These are phyloP conservation scores for Metridium senile DNA, from an alignment of 92 coral and sea anemone species.

Conservation along the genomic window DNA sequence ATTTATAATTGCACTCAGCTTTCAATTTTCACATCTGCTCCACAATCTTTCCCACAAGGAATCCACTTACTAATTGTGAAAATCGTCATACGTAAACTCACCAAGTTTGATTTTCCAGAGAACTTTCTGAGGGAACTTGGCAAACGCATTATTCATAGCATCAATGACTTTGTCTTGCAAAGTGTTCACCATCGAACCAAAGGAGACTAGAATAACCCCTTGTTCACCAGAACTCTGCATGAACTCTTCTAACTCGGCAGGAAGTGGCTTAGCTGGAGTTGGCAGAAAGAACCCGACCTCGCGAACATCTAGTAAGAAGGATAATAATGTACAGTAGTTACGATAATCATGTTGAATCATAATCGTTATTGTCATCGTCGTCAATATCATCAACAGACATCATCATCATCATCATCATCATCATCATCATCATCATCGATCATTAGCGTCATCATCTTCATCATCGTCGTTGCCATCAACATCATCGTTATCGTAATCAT, in stretches of 20 bases:
- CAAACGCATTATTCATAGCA: constrained; percentile 32
- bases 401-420: no score
- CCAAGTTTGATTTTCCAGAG: constrained; percentile 49
- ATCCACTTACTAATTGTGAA: not conserved
- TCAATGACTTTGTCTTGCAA: constrained; percentile 19
- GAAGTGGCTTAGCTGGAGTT: constrained; percentile 46
- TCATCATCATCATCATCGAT: no score
- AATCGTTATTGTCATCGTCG: no score
- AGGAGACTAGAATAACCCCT: constrained; percentile 58
- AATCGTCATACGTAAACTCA: not conserved
- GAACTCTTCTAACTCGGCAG: constrained; percentile 50
- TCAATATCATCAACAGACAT: no score
- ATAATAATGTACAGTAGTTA: no score
- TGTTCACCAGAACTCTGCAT: constrained; percentile 48
- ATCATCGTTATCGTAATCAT: no score
- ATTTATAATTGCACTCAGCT: no score
- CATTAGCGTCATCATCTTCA: no score
- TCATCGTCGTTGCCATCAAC: no score
- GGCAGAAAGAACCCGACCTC: constrained; percentile 46
- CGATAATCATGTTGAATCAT: no score
- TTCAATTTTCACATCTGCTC: no score
- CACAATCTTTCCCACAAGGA: no score
- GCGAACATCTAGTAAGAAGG: constrained; percentile 12
- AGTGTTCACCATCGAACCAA: constrained; percentile 51
- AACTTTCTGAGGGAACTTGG: constrained; percentile 37